Evolutionary conservation across 2,797 vertebrate genomes (phyloP).

Genomic region (Brachyalestes nurse): DNA sequence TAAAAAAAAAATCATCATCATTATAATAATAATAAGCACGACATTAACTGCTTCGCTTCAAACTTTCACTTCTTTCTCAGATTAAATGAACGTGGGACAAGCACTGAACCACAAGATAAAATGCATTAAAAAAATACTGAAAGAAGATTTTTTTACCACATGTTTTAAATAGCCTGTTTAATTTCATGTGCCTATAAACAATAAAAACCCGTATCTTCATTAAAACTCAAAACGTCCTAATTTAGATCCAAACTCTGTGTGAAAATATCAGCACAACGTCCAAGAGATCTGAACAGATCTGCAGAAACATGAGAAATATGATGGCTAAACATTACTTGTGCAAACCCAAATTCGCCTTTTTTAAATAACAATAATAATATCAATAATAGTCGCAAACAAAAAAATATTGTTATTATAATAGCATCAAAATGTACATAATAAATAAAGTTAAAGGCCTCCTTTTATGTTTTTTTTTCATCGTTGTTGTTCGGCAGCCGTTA

Average conservation of each 20-base stretch:
- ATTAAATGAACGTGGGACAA: slow-evolving; percentile 81
- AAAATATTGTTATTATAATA: slow-evolving; percentile 72
- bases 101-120: slow-evolving; percentile 87
- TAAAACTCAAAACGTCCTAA: slow-evolving; percentile 66
- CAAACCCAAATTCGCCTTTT: slow-evolving; percentile 77
- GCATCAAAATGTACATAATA: slow-evolving; percentile 88
- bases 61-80: slow-evolving; percentile 87
- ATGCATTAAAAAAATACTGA: slow-evolving; percentile 63
- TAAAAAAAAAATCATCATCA: slow-evolving; percentile 50
- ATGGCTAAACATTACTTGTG: slow-evolving; percentile 76
- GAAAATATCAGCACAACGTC: slow-evolving; percentile 62
- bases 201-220: slow-evolving; percentile 77
- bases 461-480: slow-evolving; percentile 36
- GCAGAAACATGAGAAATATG: slow-evolving; percentile 74
- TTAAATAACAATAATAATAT: slow-evolving; percentile 71
- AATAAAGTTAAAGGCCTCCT: slow-evolving; percentile 91
- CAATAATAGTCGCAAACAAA: slow-evolving; percentile 69
- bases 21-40: slow-evolving; percentile 62
- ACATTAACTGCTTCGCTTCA: slow-evolving; percentile 86
- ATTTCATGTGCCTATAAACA: slow-evolving; percentile 65
- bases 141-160: slow-evolving; percentile 47
- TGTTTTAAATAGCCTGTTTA: slow-evolving; percentile 71
- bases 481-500: slow-evolving; percentile 77
- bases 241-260: slow-evolving; percentile 68
- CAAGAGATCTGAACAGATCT: slow-evolving; percentile 40